A percentile compares a stretch with the other conserved stretches of the same genome.
These are phyloP conservation scores for Tholera decimalis DNA, from an alignment of 2,888 invertebrate genomes.

Conservation along the genomic window DNA sequence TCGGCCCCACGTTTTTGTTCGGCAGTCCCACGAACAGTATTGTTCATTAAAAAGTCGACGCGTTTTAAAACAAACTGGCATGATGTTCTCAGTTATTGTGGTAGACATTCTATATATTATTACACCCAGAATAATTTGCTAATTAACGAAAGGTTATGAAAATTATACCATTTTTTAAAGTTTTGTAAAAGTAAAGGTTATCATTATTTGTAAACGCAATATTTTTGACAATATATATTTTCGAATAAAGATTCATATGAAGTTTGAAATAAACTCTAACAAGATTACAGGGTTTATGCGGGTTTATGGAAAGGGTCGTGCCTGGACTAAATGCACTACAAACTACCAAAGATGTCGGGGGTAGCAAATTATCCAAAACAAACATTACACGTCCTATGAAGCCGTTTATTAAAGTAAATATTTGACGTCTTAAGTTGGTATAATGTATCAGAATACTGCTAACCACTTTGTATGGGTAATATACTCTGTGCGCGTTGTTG, in stretches of 20 bases:
- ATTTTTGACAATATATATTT: not conserved
- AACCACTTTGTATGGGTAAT: no score
- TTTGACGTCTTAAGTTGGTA: constrained; percentile 36
- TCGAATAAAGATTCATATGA: constrained; percentile 36
- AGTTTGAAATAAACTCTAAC: constrained; percentile 41
- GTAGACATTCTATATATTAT: not conserved
- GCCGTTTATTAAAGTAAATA: constrained; percentile 45
- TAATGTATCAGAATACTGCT: constrained; percentile 24
- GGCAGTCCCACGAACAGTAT: constrained; percentile 46
- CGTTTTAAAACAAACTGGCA: constrained; percentile 16
- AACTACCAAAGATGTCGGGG: constrained; percentile 27
- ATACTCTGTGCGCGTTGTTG: constrained; percentile 19
- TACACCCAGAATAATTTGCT: not conserved
- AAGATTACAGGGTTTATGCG: constrained; percentile 39
- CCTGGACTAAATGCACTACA: constrained; percentile 42
- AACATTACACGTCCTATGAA: constrained; percentile 33
- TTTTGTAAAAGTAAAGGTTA: no score
- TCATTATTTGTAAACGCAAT: no score
- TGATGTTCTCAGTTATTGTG: constrained; percentile 5
- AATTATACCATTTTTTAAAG: constrained; percentile 8
- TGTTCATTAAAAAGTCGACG: constrained; percentile 30
- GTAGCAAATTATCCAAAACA: constrained; percentile 49
- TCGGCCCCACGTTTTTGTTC: constrained; percentile 41
- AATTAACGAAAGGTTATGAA: constrained; percentile 4
- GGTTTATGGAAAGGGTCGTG: constrained; percentile 16